Percentiles rank a stretch among this genome's conserved stretches.
Conservation (phyloP, 2,888 invertebrate species). For the Chrysina gloriosa region DNA sequence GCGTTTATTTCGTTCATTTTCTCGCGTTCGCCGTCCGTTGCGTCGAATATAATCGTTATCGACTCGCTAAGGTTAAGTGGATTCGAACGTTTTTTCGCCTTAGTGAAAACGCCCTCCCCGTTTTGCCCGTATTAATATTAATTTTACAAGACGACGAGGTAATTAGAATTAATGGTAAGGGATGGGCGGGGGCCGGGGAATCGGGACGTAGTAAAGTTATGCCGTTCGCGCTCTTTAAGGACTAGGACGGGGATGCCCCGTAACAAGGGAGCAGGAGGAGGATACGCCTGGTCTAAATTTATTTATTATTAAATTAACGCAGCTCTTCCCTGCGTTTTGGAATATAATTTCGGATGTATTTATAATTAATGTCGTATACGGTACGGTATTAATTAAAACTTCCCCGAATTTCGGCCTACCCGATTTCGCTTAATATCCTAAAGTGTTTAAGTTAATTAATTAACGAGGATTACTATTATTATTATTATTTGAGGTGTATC, state of each 20-base stretch:
- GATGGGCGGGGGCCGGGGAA: background rate
- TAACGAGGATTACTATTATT: too few relatives aligned
- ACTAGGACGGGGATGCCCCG: background rate
- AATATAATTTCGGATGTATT: constrained; percentile 10
- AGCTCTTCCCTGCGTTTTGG: background rate
- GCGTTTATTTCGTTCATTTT: background rate
- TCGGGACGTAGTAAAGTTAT: background rate
- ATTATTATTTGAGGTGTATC: too few relatives aligned
- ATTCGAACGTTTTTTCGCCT: background rate
- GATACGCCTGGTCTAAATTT: too few relatives aligned
- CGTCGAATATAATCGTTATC: too few relatives aligned
- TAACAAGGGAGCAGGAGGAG: too few relatives aligned
- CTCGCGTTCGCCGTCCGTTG: too few relatives aligned
- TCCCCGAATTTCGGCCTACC: background rate
- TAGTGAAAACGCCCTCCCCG: background rate
- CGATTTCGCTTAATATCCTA: constrained; percentile 2
- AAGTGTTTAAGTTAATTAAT: background rate
- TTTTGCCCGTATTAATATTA: background rate
- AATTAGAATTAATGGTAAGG: constrained; percentile 4
- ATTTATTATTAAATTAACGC: constrained; percentile 12
- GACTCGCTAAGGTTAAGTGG: too few relatives aligned
- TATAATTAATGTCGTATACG: constrained; percentile 6
- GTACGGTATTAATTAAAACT: background rate
- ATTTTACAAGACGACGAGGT: background rate
- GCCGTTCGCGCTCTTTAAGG: background rate